Evolutionary conservation across 2,888 invertebrate species (phyloP).

Genomic region (Alloscopus bannaensis): DNA sequence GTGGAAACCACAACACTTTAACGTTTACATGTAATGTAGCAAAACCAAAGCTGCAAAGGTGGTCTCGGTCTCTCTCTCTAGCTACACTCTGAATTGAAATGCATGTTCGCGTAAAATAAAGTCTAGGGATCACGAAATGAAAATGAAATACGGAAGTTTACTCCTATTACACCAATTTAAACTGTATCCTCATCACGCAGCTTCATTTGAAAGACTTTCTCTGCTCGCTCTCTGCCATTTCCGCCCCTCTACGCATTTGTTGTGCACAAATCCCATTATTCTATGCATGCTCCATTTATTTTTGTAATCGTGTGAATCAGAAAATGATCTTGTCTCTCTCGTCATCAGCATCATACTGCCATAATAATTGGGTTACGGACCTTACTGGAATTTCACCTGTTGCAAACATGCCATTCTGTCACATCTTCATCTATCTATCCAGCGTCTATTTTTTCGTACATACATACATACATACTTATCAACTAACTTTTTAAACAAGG

Average conservation of each 20-base stretch:
- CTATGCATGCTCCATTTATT: constrained; percentile 19
- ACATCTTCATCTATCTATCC: background rate
- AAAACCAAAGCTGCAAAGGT: too few relatives aligned
- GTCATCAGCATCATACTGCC: background rate
- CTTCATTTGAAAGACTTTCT: constrained; percentile 3
- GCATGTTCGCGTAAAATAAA: background rate
- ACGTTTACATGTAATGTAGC: too few relatives aligned
- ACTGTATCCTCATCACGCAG: background rate
- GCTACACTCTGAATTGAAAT: background rate
- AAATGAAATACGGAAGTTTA: constrained; percentile 26
- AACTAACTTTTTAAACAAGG: background rate
- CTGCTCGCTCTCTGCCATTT: constrained; percentile 1
- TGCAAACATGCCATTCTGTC: background rate
- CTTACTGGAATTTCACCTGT: background rate
- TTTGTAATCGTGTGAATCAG: too few relatives aligned
- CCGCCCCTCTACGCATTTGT: background rate
- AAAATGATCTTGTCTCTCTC: background rate
- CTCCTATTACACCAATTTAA: background rate
- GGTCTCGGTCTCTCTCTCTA: background rate
- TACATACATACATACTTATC: background rate
- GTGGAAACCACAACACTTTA: background rate
- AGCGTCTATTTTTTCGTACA: background rate
- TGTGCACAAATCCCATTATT: background rate
- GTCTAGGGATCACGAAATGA: background rate
- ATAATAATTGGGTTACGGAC: background rate